Evolutionary conservation across 2,113 vertebrate species (phyloP), one percentile per base, ranked within the genome.

Genomic region (Cyphomyrus plagiostoma): DNA sequence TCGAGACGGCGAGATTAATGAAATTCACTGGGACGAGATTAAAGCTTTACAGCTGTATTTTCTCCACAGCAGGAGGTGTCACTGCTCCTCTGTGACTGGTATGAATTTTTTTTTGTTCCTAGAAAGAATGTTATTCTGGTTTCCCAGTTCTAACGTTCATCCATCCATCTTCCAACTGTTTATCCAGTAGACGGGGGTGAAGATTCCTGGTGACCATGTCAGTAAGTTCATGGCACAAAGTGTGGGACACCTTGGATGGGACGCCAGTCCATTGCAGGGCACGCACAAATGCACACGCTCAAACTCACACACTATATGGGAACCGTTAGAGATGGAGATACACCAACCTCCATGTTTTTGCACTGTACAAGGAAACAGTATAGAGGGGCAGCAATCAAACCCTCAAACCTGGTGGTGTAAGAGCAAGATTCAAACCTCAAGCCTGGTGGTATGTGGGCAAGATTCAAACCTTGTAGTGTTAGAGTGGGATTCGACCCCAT

Each of bases 1-100:
- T 86, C 66, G 88, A 88, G 74, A 89, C 48, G 77, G 84, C 30
- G 56, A 91, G 89, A 91, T 91, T 91, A 91, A 90, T 91, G 86
- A 66, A 88, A 86, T 89, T 82, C 84, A 42, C n/a, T 88, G 89
- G 85, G 82, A 82, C 56, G 17, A 90, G 77, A 90, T 91, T 89
- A 88, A 88, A 88, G 45, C 30, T 80, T 74, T 90, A 82, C 48
- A 23, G 80, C 21, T 82, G 74, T 56, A 83, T 49, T 85, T 62
- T 17, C 53, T 46, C 19, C 39, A 62, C 52, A 53, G 53, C 21
- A 39, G 50, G 39, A 21, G 52, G 50, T 21, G 30, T 56, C 74
- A 15, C 4, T 56, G 77, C 80, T 46, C 58, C 17, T 19, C 13
- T 4, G 39, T 23, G 77, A 13, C 13, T 13, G 53, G 23, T 53